Conservation (phyloP, 2,888 invertebrate genomes). For the Dicyrtoma fusca region DNA sequence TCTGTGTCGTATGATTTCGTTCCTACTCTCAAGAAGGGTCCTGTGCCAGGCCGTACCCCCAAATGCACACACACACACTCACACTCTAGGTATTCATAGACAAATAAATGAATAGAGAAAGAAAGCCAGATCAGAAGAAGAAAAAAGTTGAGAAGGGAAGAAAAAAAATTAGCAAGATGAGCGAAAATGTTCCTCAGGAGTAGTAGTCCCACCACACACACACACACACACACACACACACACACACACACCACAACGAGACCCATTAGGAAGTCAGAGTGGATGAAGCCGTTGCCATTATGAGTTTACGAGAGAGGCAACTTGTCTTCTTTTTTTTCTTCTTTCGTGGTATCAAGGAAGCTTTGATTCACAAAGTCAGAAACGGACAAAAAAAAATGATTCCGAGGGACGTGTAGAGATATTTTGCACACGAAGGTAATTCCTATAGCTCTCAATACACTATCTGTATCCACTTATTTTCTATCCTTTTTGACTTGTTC, state of each 20-base stretch:
- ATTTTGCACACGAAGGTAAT: constrained; percentile 27
- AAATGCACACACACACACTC: too few species aligned
- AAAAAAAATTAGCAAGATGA: constrained; percentile 9
- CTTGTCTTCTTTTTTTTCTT: not conserved
- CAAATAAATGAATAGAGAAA: constrained; percentile 3
- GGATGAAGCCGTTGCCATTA: not conserved
- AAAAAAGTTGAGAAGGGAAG: not conserved
- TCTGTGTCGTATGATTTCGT: not conserved
- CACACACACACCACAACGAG: not conserved
- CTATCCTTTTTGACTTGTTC: constrained; percentile 1
- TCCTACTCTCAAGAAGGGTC: not conserved
- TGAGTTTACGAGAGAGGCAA: not conserved
- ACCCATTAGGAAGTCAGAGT: not conserved
- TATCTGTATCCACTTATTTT: not conserved
- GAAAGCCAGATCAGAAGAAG: not conserved
- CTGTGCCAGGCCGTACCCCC: too few species aligned
- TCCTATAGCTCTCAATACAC: not conserved
- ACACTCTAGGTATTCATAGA: too few species aligned
- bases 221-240: not conserved
- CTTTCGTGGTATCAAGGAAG: constrained; percentile 3
- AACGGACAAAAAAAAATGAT: constrained; percentile 2
- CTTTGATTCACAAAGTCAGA: constrained; percentile 12
- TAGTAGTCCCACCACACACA: not conserved
- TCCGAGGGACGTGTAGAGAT: not conserved
- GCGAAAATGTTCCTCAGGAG: not conserved